Base-by-base conservation (phyloP, 1,140 invertebrate genomes). In the Oedothorax gibbosus region DNA sequence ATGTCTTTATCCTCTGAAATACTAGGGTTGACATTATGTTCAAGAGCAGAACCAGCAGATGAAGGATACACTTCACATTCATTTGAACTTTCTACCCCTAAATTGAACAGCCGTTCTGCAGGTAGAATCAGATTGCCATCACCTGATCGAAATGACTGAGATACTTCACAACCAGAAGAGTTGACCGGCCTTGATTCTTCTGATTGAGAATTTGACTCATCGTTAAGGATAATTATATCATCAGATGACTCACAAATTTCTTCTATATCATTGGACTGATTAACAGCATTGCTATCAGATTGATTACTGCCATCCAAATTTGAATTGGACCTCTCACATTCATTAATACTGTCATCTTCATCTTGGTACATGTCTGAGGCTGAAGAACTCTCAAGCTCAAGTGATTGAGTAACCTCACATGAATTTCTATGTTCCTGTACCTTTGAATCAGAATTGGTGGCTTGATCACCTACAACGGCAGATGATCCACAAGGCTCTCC, bases 161-260 rank as follows among this genome's bases (percentile, higher is more conserved):
- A 68, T 15, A 81, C 78, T 81, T 81, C 78, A 71, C 78, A 81
- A 10, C 9, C 35, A 66, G 64, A 66, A 68, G 54, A 21, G n/a
- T 68, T 79, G 11, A 79, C 49, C 35, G 51, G 12, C 9, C 65
- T 14, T 14, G 14, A n/a, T 12, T 53, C 60, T 77, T 50, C 49
- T 7, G 14, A 14, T 9, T 79, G 35, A 54, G 62, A 54, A 79
- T 66, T 56, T 50, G 56, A 62, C 51, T 62, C 73, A 15, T 18
- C 18, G 10, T 65, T 35, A 51, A 62, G 66, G 7, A 35, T 49
- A 62, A 51, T 15, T 15, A 77, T 64, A 65, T 66, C 64, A 66
- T 79, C 77, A 54, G 77, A 79, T 15, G 77, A 79, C 35, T 20
- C 72, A 68, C 77, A 79, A 12, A 79, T 65, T 35, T 79, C 77